Conservation (phyloP, 2,888 invertebrate genomes). For the Halocaridina rubra region DNA sequence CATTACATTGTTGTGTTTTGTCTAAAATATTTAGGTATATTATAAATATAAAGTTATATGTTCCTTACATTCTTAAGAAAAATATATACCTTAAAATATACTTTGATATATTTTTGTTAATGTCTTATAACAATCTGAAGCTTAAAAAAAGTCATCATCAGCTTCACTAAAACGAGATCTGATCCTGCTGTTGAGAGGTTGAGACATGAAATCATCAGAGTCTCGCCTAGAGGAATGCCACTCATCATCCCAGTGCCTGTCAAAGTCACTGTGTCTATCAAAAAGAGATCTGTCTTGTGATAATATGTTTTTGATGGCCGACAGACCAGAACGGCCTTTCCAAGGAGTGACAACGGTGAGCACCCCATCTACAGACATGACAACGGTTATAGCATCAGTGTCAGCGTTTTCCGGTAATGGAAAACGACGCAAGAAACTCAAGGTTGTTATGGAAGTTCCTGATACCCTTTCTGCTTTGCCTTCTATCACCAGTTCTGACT, state of each 20-base stretch:
- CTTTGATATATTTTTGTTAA: no score
- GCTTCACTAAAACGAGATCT: background rate
- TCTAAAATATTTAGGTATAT: no score
- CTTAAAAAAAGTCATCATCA: background rate
- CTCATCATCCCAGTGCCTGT: background rate
- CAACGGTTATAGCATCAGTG: conserved; percentile 37
- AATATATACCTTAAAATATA: no score
- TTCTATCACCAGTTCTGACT: conserved; percentile 50
- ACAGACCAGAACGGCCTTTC: background rate
- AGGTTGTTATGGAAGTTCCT: conserved; percentile 21
- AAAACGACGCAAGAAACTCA: conserved; percentile 53
- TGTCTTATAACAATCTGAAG: no score
- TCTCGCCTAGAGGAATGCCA: background rate
- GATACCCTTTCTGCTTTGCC: conserved; percentile 35
- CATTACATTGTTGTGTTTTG: no score
- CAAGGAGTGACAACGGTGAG: conserved; percentile 39
- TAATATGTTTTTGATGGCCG: background rate
- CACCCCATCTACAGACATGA: conserved; percentile 50
- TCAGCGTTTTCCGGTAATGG: conserved; percentile 30
- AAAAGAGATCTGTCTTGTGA: background rate
- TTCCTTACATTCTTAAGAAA: no score
- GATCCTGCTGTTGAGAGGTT: background rate
- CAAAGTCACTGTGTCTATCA: background rate
- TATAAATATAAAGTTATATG: no score
- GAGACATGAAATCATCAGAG: background rate